Percentiles rank a stretch among this genome's conserved stretches.
These are phyloP conservation scores for Enteromius mattozi DNA, from an alignment of 2,797 vertebrate species.

Conservation along the genomic window DNA sequence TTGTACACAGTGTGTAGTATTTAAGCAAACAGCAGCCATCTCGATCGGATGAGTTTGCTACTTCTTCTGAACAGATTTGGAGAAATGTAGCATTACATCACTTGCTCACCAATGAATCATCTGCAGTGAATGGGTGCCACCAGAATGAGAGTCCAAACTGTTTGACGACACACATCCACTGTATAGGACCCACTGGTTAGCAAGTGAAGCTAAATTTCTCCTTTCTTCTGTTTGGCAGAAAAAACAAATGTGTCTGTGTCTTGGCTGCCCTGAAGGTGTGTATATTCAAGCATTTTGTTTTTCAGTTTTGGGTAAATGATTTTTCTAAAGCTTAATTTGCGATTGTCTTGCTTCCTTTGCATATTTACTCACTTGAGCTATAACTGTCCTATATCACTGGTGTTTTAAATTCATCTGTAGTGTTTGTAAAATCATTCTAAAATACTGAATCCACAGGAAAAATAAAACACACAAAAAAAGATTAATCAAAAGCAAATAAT, in stretches of 20 bases:
- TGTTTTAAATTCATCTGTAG: slow-evolving; percentile 3
- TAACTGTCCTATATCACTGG: neutral
- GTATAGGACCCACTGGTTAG: neutral
- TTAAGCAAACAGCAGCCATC: neutral
- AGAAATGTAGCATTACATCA: neutral
- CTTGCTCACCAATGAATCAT: neutral
- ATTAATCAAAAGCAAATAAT: neutral
- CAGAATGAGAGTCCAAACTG: neutral
- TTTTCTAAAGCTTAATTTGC: neutral
- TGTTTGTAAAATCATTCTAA: slow-evolving; percentile 1
- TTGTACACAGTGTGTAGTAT: neutral
- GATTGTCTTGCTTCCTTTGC: neutral
- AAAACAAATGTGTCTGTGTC: neutral
- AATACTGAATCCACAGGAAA: neutral
- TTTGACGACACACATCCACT: neutral
- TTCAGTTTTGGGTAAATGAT: neutral
- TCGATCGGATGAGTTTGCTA: neutral
- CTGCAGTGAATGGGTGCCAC: neutral
- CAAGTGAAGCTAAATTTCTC: neutral
- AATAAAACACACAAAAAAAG: neutral
- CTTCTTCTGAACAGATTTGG: neutral
- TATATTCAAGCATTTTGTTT: neutral
- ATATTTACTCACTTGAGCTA: neutral
- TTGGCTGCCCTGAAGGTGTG: neutral
- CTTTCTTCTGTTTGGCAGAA: neutral